Percentiles rank a stretch among this genome's conserved stretches.
These are phyloP conservation scores for Myrmecobius fasciatus DNA, from an alignment of 2,113 vertebrate genomes.

Conservation along the genomic window DNA sequence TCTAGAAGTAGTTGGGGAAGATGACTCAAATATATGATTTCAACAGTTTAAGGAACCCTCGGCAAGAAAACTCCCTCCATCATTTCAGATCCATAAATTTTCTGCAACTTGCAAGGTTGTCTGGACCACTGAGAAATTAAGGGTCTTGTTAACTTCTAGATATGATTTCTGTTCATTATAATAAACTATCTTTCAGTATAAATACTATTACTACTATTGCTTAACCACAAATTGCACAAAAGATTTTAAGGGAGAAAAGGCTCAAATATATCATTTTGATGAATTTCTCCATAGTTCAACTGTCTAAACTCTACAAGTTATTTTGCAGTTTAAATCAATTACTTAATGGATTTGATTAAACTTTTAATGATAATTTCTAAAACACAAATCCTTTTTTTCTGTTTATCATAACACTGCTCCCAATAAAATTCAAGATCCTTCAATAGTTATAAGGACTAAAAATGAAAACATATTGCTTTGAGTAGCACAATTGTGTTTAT, in stretches of 20 bases:
- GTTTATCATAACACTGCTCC: constrained; percentile 56
- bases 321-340: constrained; percentile 28
- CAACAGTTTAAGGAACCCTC: not conserved
- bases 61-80: not conserved
- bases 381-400: constrained; percentile 17
- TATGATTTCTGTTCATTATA: not conserved
- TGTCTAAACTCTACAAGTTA: constrained; percentile 43
- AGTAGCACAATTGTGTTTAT: constrained; percentile 61
- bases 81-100: not conserved
- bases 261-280: constrained; percentile 9
- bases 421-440: constrained; percentile 67
- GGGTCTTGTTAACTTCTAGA: not conserved
- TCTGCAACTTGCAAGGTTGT: not conserved
- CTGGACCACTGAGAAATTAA: not conserved
- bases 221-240: constrained; percentile 32
- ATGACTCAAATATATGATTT: not conserved
- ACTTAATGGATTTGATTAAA: constrained; percentile 41
- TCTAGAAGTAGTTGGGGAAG: not conserved
- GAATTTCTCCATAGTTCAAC: constrained; percentile 24
- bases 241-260: constrained; percentile 10
- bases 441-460: constrained; percentile 45
- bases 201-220: not conserved
- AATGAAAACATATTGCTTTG: constrained; percentile 77
- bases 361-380: constrained; percentile 40
- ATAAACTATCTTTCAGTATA: not conserved